Percentiles rank a stretch among this genome's conserved stretches.
Conservation (phyloP, 1,140 invertebrate genomes). For the Arion vulgaris region DNA sequence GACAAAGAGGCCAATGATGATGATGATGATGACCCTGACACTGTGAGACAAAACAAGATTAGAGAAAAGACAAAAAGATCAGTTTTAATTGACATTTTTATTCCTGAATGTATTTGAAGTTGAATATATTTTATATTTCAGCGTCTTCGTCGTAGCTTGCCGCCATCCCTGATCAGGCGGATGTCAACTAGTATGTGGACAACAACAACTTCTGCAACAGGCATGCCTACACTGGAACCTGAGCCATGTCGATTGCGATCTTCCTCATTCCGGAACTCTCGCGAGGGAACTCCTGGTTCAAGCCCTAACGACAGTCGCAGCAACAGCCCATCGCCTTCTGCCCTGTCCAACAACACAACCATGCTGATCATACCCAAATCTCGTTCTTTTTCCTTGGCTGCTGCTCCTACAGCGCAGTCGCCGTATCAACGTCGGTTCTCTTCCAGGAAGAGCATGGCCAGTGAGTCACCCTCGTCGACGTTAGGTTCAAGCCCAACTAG, state of each 20-base stretch:
- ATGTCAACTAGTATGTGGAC: constrained; percentile 70
- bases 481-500: constrained; percentile 18
- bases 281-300: constrained; percentile 66
- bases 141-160: constrained; percentile 67
- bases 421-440: constrained; percentile 47
- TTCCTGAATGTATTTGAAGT: too few species aligned
- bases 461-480: background rate
- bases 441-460: constrained; percentile 44
- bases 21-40: too few species aligned
- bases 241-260: constrained; percentile 74
- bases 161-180: constrained; percentile 63
- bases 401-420: constrained; percentile 48
- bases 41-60: too few species aligned
- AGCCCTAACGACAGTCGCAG: constrained; percentile 66
- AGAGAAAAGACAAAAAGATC: too few species aligned
- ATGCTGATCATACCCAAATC: constrained; percentile 66
- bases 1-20: too few species aligned
- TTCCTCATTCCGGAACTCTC: constrained; percentile 73
- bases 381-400: constrained; percentile 64
- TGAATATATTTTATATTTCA: constrained; percentile 48
- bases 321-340: constrained; percentile 67
- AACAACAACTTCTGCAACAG: constrained; percentile 77
- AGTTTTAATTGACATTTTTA: too few species aligned
- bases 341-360: constrained; percentile 58
- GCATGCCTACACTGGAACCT: constrained; percentile 76